Evolutionary conservation across 1,140 invertebrate species (phyloP), one percentile per base, ranked within the genome.

Genomic region (Tribolium madens): DNA sequence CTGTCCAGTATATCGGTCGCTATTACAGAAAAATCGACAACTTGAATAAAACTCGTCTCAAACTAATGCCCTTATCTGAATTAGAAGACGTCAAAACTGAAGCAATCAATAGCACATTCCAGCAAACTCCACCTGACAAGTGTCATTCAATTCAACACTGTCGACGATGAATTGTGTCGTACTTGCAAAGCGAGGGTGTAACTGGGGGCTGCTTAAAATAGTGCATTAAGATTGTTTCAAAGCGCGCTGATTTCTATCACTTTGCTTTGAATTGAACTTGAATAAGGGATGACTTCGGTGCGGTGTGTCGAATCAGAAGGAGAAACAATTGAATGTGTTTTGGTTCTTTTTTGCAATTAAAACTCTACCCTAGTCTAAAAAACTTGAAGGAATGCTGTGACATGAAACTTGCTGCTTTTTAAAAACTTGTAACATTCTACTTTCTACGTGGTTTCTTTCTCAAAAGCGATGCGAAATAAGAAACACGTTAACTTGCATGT

Each of bases 91-190:
- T 42, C 57, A 64, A 64, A 64, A 33, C 12, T 64, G 26, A 33
- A 33, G 26, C 57, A 64, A 64, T 64, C 57, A 64, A 64, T 64
- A 64, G 21, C 57, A 64, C 57, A 33, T 57, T 17, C 50, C 12
- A 53, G 50, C 50, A 53, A 12, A 15, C 50, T 53, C 50, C 50
- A 53, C 50, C 48, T 57, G 52, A 57, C 52, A 57, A 57, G 52
- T 57, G 52, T 21, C 52, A 21, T 53, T 15, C 50, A 53, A 9
- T 3, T 15, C 50, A 7, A 53, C 12, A 3, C 4, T 53, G 50
- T 15, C 50, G 13, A 53, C 12, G n/a, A 17, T 53, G 50, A 47
- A 47, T 17, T 53, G 50, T 17, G 2, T 13, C 12, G 12, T 14
- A 15, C 15, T 12, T 9, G n/a, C n/a, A n/a, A n/a, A n/a, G n/a